Percentiles rank a stretch among this genome's conserved stretches.
phyloP scores from a whole-genome alignment of 2,113 vertebrate genomes.

The Candoia aspera region DNA sequence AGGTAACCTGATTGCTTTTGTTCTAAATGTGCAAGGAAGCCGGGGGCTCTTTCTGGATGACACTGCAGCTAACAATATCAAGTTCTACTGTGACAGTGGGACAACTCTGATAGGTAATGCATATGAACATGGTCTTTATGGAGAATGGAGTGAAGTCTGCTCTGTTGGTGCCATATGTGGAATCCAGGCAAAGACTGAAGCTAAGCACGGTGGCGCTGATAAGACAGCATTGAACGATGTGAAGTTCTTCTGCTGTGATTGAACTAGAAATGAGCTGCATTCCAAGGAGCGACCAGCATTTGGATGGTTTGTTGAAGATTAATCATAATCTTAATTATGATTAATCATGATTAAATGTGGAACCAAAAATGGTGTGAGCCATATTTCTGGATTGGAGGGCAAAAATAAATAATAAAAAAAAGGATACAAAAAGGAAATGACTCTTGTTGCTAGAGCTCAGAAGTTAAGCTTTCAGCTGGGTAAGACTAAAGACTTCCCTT shows the following conservation, averaged over 20 bases:
- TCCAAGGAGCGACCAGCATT: too few relatives aligned
- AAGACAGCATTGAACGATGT: constrained; percentile 58
- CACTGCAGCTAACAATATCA: constrained; percentile 62
- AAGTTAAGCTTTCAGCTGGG: too few relatives aligned
- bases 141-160: constrained; percentile 51
- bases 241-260: constrained; percentile 63
- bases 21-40: constrained; percentile 54
- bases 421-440: neutral
- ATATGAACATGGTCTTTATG: constrained; percentile 55
- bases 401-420: neutral
- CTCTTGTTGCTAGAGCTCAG: neutral
- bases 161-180: constrained; percentile 40
- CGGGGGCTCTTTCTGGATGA: constrained; percentile 40
- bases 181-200: constrained; percentile 62
- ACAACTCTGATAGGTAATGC: constrained; percentile 59
- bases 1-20: constrained; percentile 60
- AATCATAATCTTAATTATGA: neutral
- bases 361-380: neutral
- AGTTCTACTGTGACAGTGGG: constrained; percentile 56
- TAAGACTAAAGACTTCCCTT: neutral
- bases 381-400: neutral
- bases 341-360: neutral
- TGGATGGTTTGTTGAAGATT: neutral
- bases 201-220: constrained; percentile 15
- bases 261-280: neutral